Evolutionary conservation across 1,140 invertebrate species (phyloP), one percentile per base, ranked within the genome.

Genomic region (Drosophila insularis): DNA sequence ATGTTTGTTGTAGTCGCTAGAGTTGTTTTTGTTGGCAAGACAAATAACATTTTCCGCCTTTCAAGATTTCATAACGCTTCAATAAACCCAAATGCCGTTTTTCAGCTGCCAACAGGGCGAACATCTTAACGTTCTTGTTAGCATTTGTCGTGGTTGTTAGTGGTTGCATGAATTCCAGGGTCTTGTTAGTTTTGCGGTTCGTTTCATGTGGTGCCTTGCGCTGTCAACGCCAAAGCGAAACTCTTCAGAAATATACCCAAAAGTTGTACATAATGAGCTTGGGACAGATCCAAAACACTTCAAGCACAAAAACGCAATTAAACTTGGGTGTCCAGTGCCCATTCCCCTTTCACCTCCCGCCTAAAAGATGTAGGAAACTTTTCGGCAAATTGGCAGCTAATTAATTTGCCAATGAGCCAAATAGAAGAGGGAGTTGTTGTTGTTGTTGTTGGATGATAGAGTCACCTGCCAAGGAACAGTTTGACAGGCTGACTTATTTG

Each of bases 321-420:
- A 81, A 81, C 59, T 81, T 81, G 23, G 55, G 68, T 19, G 31
- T 50, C 43, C 43, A 50, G 35, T 63, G 40, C 50, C 67, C 71
- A 60, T 40, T 19, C 59, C 59, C 32, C 27, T 13, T 11, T 35
- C 53, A 19, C 35, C 46, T 23, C 31, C 13, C 13, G 1, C 39
- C 11, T 40, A 43, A 14, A 14, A 43, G 14, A 19, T 14, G 10
- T n/a, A 31, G 60, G 31, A 81, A 81, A 81, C 64, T 78, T 81
- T 81, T 77, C 53, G 61, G 39, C 50, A 69, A 81, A 81, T 81
- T 81, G 80, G 82, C 80, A 81, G 79, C 80, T 82, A 81, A 81
- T 82, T 81, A 81, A 81, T 81, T 81, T 81, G 80, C 74, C 80
- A 81, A 81, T 81, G 69, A 81, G 74, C 74, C 61, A 58, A 43